Percentiles rank a stretch among this genome's conserved stretches.
Conservation (phyloP, 2,113 vertebrate species). For the Cyprinus carpio region DNA sequence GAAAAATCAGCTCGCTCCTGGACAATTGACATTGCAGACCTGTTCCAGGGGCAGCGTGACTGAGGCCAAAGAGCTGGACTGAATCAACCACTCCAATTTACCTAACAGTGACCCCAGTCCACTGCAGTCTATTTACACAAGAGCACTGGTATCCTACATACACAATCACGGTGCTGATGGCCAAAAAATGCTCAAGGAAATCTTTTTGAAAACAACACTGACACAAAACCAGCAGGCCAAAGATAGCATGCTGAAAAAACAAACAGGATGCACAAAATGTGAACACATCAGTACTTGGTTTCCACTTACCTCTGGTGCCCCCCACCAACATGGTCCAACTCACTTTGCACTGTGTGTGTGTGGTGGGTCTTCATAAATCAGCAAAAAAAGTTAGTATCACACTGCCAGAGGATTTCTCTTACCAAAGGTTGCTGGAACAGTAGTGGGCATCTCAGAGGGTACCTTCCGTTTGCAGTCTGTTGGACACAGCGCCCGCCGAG, state of each 20-base stretch:
- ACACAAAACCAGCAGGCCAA: slow-evolving; percentile 57
- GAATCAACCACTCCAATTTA: slow-evolving; percentile 71
- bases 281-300: background rate
- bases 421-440: slow-evolving; percentile 97
- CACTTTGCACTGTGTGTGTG: background rate
- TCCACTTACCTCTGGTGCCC: background rate
- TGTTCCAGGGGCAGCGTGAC: slow-evolving; percentile 59
- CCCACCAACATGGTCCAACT: slow-evolving; percentile 11
- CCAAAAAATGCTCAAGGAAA: slow-evolving; percentile 67
- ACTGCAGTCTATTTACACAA: slow-evolving; percentile 66
- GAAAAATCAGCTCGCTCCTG: slow-evolving; percentile 53
- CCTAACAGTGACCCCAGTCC: slow-evolving; percentile 62
- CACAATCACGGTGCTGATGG: slow-evolving; percentile 58
- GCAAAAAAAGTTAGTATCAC: background rate
- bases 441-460: slow-evolving; percentile 90
- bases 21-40: slow-evolving; percentile 57
- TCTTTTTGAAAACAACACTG: slow-evolving; percentile 66
- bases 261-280: slow-evolving; percentile 54
- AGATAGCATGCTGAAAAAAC: slow-evolving; percentile 52
- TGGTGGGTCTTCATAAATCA: background rate
- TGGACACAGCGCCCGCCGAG: slow-evolving; percentile 87
- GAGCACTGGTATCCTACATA: slow-evolving; percentile 63
- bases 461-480: slow-evolving; percentile 89
- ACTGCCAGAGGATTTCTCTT: slow-evolving; percentile 64
- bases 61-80: slow-evolving; percentile 46